Percentiles rank a stretch among this genome's conserved stretches.
phyloP scores from a whole-genome alignment of 2,797 vertebrate genomes.

The Cephalopachus bancanus region DNA sequence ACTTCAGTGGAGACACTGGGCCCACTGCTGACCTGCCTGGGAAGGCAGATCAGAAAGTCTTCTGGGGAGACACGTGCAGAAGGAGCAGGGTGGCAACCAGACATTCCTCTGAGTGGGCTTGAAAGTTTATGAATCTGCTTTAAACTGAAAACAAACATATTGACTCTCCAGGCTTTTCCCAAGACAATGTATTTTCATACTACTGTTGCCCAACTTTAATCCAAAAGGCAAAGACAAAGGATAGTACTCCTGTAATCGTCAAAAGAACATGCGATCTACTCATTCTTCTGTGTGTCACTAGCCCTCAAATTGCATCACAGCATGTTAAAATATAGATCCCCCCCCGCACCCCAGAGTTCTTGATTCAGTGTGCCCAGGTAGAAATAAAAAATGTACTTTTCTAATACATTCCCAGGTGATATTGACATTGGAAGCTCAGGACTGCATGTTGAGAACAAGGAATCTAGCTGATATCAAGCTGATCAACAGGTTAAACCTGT shows the following conservation, averaged over 20 bases:
- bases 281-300: not conserved
- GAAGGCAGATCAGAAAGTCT: not conserved
- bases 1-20: not conserved
- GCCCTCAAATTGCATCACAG: not conserved
- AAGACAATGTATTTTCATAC: not conserved
- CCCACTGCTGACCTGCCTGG: not conserved
- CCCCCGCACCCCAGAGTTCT: not conserved
- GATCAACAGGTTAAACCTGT: not conserved
- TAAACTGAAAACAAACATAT: slow-evolving; percentile 25
- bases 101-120: not conserved
- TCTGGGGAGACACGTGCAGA: not conserved
- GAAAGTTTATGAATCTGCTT: slow-evolving; percentile 25
- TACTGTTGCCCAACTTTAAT: not conserved
- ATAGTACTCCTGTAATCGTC: not conserved
- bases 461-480: not conserved
- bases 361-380: not conserved
- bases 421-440: not conserved
- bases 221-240: slow-evolving; percentile 3
- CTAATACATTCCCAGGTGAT: not conserved
- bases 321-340: slow-evolving; percentile 11
- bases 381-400: not conserved
- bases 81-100: not conserved
- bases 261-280: not conserved
- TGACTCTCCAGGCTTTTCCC: slow-evolving; percentile 14
- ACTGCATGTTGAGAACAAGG: not conserved